These are phyloP conservation scores for Girardia tigrina DNA, from an alignment of 2,888 invertebrate genomes.

Conservation along the genomic window DNA sequence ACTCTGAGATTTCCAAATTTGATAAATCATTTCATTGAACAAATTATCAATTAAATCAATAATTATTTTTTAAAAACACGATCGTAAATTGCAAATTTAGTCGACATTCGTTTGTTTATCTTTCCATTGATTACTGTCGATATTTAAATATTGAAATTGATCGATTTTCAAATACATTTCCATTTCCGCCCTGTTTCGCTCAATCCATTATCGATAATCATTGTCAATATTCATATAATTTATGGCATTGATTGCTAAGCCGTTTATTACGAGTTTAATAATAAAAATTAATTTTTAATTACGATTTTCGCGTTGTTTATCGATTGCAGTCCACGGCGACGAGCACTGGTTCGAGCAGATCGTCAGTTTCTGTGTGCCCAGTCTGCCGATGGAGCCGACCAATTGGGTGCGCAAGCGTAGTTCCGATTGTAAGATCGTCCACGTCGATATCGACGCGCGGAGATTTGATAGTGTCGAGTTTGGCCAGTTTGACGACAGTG, in stretches of 20 bases:
- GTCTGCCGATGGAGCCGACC: background rate
- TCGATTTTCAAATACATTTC: too few relatives aligned
- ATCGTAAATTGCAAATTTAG: too few relatives aligned
- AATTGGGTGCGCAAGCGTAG: background rate
- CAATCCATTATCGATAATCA: too few relatives aligned
- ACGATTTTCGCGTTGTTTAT: background rate
- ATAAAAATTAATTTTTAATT: background rate
- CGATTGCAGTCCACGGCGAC: background rate
- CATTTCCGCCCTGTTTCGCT: too few relatives aligned
- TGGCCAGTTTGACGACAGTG: background rate
- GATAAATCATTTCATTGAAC: too few relatives aligned
- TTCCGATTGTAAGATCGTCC: background rate
- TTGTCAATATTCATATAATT: too few relatives aligned
- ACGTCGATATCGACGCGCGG: background rate
- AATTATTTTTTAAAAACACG: too few relatives aligned
- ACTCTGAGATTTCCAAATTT: too few relatives aligned
- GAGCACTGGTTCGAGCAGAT: background rate
- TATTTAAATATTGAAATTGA: too few relatives aligned
- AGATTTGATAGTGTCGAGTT: background rate
- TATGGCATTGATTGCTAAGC: background rate
- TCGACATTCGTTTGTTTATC: too few relatives aligned
- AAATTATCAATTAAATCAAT: too few relatives aligned
- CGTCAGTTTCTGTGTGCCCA: background rate
- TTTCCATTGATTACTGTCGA: too few relatives aligned
- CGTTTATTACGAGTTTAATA: background rate